Evolutionary conservation across 1,140 invertebrate species (phyloP).

Genomic region (Cotesia vestalis): DNA sequence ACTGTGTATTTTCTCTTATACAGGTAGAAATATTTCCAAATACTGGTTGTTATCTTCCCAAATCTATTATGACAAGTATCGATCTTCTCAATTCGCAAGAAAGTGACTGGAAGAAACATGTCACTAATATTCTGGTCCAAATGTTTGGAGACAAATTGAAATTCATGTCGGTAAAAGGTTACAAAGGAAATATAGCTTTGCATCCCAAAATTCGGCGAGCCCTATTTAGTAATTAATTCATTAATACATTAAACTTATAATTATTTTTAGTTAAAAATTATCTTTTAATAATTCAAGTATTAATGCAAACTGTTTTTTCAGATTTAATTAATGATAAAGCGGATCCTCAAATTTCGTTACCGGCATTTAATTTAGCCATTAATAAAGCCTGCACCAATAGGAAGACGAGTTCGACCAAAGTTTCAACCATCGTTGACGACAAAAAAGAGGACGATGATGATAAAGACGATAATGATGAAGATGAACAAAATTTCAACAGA

Average conservation of each 20-base stretch:
- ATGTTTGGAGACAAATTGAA: conserved; percentile 10
- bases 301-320: not conserved
- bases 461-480: not conserved
- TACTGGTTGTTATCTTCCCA: not conserved
- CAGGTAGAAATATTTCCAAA: conserved; percentile 12
- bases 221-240: conserved; percentile 5
- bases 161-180: conserved; percentile 2
- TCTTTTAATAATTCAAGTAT: not conserved
- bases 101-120: not conserved
- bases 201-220: not conserved
- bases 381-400: not conserved
- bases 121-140: conserved; percentile 6
- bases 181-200: not conserved
- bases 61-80: not conserved
- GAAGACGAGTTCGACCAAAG: not conserved
- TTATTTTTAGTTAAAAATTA: not conserved
- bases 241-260: not conserved
- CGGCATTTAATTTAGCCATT: not conserved
- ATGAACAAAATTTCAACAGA: conserved; percentile 1
- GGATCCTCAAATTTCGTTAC: not conserved
- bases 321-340: conserved; percentile 10
- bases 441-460: conserved; percentile 7
- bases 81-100: conserved; percentile 2
- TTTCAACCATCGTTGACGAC: not conserved
- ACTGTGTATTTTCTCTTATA: not conserved